Base-by-base conservation (phyloP, 37 sponge, comb jelly and placozoan genomes). In the Ephydatia muelleri region DNA sequence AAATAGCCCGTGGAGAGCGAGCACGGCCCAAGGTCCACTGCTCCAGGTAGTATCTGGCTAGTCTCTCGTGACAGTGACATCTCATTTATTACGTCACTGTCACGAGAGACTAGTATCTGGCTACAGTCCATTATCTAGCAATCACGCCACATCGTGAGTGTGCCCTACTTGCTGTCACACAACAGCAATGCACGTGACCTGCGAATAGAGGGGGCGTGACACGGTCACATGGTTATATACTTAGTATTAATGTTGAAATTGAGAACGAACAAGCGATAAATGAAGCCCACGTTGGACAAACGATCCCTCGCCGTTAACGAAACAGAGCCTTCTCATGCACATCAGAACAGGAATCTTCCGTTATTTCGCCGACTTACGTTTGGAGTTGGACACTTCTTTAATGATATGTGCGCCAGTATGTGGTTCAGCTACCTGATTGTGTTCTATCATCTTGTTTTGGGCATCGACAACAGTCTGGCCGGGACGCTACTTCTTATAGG, bases 341-440 rank as follows among this genome's bases (percentile, higher is more conserved):
- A 57, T 57, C 57, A 57, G 16, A 57, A 21, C 57, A 57, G 57
- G 57, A 57, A 37, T 48, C 70, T 87, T 5, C 37, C 77, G 12
- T 38, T 80, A 21, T n/a, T 76, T 38, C 82, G 88, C 37, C 81
- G 82, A 71, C 6, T 81, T 21, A 77, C 94, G 4, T 98, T 91
- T 76, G 96, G 96, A 8, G 87, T 96, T 30, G 99, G 99, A n/a
- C 99, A 98, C 70, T 85, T 98, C 30, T 88, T 96, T 38, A 98
- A 98, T 81, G 99, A 98, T 82, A 79, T 98, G 36, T 92, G 93
- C 78, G 94, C 99, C 75, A 89, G 94, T 36, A 92, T 95, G 87
- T 98, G 99, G 99, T 98, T 98, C 78, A 94, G 93, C 27, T 98
- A 98, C 77, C 81, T 98, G 29, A 77, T 98, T 0, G 70, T 98